These are phyloP conservation scores for Mallotus villosus DNA, from an alignment of 2,797 vertebrate genomes.

Conservation along the genomic window DNA sequence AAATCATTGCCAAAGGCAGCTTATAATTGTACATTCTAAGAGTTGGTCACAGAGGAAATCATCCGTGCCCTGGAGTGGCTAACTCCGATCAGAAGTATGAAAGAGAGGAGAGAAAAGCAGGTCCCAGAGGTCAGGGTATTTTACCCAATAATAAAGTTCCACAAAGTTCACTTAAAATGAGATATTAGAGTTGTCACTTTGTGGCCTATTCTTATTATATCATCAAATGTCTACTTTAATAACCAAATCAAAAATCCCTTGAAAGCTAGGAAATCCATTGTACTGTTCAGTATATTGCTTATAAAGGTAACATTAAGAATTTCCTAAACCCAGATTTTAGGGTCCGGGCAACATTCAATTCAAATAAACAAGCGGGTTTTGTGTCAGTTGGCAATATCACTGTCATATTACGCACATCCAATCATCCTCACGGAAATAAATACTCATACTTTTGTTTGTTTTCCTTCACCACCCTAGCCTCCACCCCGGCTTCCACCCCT, in stretches of 20 bases:
- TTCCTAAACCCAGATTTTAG: slow-evolving; percentile 33
- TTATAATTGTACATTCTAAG: slow-evolving; percentile 32
- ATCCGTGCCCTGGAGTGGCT: slow-evolving; percentile 19
- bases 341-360: neutral
- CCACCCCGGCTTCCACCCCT: too few species aligned
- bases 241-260: slow-evolving; percentile 28
- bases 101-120: slow-evolving; percentile 42
- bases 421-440: too few species aligned
- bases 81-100: slow-evolving; percentile 33
- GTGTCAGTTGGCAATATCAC: too few species aligned
- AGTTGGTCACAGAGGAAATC: slow-evolving; percentile 25
- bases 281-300: slow-evolving; percentile 17
- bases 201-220: neutral
- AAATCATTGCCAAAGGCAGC: slow-evolving; percentile 11
- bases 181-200: neutral
- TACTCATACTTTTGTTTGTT: too few species aligned
- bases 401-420: too few species aligned
- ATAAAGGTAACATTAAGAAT: slow-evolving; percentile 42
- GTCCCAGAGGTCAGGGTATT: slow-evolving; percentile 11
- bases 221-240: slow-evolving; percentile 50
- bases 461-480: too few species aligned
- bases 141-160: slow-evolving; percentile 4
- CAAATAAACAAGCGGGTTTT: neutral
- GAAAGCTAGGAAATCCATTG: slow-evolving; percentile 27
- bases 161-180: slow-evolving; percentile 7